A percentile compares a stretch with the other conserved stretches of the same genome.
Evolutionary conservation across 2,113 vertebrate genomes (phyloP).

Genomic region (Xenus cinereus): DNA sequence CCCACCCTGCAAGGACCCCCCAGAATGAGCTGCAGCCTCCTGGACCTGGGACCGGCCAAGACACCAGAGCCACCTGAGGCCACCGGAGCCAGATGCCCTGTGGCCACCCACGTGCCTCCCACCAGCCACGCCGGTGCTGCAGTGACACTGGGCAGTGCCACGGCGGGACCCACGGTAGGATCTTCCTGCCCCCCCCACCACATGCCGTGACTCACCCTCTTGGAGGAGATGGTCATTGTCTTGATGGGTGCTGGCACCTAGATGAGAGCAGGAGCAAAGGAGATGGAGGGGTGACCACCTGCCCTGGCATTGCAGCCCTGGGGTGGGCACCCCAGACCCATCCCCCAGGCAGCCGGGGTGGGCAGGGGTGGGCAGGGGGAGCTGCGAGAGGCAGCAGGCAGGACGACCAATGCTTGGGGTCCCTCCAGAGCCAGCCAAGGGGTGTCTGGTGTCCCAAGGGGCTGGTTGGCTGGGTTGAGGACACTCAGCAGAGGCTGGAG

Average conservation of each 20-base stretch:
- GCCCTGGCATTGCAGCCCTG: accelerated
- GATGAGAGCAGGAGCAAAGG: not conserved
- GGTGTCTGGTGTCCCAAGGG: not conserved
- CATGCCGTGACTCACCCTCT: constrained; percentile 79
- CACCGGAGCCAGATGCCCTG: not conserved
- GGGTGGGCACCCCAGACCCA: not conserved
- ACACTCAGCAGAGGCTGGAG: not conserved
- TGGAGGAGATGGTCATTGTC: constrained; percentile 97
- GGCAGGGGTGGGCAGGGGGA: not conserved
- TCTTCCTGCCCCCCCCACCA: not conserved
- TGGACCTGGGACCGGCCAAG: accelerated
- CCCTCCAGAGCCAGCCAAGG: not conserved
- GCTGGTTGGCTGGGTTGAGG: not conserved
- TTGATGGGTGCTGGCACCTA: constrained; percentile 91
- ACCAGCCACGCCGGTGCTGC: not conserved
- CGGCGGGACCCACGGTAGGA: accelerated
- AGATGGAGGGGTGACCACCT: not conserved
- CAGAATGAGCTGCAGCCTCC: not conserved
- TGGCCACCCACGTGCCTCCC: accelerated
- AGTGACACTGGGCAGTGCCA: accelerated
- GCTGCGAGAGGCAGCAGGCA: not conserved
- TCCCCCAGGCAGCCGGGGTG: not conserved
- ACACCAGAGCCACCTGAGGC: not conserved
- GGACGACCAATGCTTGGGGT: not conserved
- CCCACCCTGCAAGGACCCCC: not conserved